Evolutionary conservation across 2,113 vertebrate genomes (phyloP).

Genomic region (Nettapus auritus): DNA sequence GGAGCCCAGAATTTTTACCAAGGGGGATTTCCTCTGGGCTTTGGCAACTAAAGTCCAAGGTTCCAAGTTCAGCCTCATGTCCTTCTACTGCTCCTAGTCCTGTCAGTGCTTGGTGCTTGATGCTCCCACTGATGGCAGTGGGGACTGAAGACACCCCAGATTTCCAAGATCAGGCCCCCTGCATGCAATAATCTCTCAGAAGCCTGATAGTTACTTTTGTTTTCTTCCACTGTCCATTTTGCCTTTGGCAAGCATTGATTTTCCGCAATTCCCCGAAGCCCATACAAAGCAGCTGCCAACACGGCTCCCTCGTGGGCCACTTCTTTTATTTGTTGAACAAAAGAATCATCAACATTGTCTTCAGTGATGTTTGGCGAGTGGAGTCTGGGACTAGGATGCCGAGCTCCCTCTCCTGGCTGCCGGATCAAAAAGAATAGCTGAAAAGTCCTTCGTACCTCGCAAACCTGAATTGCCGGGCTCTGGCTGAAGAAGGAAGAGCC

Average conservation of each 20-base stretch:
- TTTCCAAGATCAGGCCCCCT: background rate
- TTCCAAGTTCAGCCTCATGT: background rate
- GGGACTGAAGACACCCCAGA: background rate
- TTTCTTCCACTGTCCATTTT: slow-evolving; percentile 46
- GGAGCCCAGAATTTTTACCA: background rate
- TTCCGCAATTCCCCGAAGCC: slow-evolving; percentile 55
- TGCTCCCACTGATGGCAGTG: background rate
- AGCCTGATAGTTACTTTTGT: background rate
- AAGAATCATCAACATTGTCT: slow-evolving; percentile 57
- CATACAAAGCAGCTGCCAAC: slow-evolving; percentile 56
- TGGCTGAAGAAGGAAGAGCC: background rate
- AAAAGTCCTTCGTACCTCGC: background rate
- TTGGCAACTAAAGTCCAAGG: accelerated
- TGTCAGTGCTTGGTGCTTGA: accelerated
- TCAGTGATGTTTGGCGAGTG: background rate
- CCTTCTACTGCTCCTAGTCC: background rate
- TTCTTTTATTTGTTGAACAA: slow-evolving; percentile 70
- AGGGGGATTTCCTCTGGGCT: background rate
- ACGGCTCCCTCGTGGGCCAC: slow-evolving; percentile 53
- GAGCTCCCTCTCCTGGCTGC: slow-evolving; percentile 73
- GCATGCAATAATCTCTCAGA: background rate
- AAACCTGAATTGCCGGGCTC: background rate
- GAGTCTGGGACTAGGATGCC: background rate
- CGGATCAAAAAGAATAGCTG: slow-evolving; percentile 36
- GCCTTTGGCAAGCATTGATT: slow-evolving; percentile 64